These are phyloP conservation scores for Apocheima hispidaria DNA, from an alignment of 2,888 invertebrate species.

Conservation along the genomic window DNA sequence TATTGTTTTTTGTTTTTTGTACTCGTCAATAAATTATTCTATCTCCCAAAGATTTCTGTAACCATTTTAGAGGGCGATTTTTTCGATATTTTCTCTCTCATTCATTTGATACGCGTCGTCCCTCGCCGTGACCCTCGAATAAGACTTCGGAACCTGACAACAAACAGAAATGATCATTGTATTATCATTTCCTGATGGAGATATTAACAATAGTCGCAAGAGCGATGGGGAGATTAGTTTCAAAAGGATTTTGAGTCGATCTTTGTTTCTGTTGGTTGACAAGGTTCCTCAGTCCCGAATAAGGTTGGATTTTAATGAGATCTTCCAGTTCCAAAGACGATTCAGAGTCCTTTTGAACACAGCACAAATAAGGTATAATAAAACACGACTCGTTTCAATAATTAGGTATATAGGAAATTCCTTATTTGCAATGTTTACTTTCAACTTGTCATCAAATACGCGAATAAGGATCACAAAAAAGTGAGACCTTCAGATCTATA, in stretches of 20 bases:
- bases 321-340: slow-evolving; percentile 80
- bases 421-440: not conserved
- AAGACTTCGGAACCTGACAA: slow-evolving; percentile 87
- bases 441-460: not conserved
- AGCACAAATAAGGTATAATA: slow-evolving; percentile 53
- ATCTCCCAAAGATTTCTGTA: slow-evolving; percentile 55
- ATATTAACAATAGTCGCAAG: slow-evolving; percentile 49
- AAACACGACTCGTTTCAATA: slow-evolving; percentile 29
- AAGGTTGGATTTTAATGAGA: slow-evolving; percentile 55
- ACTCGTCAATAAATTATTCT: slow-evolving; percentile 48
- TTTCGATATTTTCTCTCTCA: slow-evolving; percentile 47
- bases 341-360: slow-evolving; percentile 86
- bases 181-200: slow-evolving; percentile 78
- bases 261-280: slow-evolving; percentile 85
- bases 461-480: not conserved
- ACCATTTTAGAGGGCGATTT: slow-evolving; percentile 63
- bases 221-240: slow-evolving; percentile 59
- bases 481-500: not conserved
- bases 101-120: slow-evolving; percentile 65
- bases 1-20: slow-evolving; percentile 56
- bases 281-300: slow-evolving; percentile 82
- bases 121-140: slow-evolving; percentile 71
- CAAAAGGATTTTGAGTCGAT: slow-evolving; percentile 86
- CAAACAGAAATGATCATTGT: slow-evolving; percentile 86
- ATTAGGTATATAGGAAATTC: not conserved